Base-by-base conservation (phyloP, 2,113 vertebrate genomes). In the Lepus americanus region DNA sequence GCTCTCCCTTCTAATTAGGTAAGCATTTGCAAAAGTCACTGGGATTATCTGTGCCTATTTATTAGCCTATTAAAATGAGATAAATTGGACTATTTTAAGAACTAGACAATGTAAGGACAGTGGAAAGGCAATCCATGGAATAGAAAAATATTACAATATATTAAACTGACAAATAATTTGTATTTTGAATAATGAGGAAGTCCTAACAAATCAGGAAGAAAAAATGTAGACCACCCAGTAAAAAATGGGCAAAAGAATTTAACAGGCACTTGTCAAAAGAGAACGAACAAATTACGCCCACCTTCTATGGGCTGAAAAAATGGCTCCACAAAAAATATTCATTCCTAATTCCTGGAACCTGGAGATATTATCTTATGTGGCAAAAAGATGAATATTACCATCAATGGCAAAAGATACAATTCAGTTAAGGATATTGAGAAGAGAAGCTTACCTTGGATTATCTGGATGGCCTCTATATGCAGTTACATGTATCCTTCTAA, bases 171-270 rank as follows among this genome's bases (percentile, higher is more conserved):
- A 64, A 94, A 63, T 13, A 39, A 74, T 77, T 92, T 94, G 9
- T 81, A 84, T 79, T 95, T 25, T 89, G 79, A 84, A 87, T 67
- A 63, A 64, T 17, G 69, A 74, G 69, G 39, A 95, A 92, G 63
- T 69, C 20, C n/a, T 88, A 72, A 64, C 10, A 87, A 78, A 83
- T 83, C 39, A 64, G 5, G 82, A 79, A 82, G 70, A 95, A 59
- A 59, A 77, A 94, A 83, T 49, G 14, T 13, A 63, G 25, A 44
- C 23, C 31, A 59, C 19, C 9, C 39, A 94, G 64, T n/a, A 89
- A 66, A 88, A 49, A 88, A 29, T 51, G 25, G 31, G 7, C 10
- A 70, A 66, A 81, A 23, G 27, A 31, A 19, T 36, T 79, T 4
- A 61, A 6, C 29, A 80, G 17, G 23, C 23, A 36, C 19, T 76